phyloP scores from a whole-genome alignment of 2,113 vertebrate genomes.

The Tricholaema leucomelas region DNA sequence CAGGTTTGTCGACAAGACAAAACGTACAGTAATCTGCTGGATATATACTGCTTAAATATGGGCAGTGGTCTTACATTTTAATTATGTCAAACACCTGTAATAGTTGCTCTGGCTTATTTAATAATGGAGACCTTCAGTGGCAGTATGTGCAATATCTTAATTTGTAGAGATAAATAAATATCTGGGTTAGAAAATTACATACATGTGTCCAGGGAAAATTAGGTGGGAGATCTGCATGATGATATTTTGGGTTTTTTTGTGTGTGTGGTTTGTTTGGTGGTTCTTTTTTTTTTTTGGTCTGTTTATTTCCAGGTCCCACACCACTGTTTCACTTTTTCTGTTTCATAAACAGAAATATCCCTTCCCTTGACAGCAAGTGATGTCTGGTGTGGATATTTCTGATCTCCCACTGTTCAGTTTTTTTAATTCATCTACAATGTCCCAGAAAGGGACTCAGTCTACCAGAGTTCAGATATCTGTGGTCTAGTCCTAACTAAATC shows the following conservation, averaged over 20 bases:
- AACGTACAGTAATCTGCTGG: not conserved
- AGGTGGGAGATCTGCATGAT: not conserved
- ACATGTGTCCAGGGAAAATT: not conserved
- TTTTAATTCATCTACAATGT: not conserved
- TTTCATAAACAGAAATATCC: not conserved
- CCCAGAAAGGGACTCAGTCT: not conserved
- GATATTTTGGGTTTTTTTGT: no score
- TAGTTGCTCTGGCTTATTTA: not conserved
- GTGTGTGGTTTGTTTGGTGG: not conserved
- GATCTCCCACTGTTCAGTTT: not conserved
- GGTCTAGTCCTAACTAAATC: not conserved
- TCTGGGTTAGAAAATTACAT: not conserved
- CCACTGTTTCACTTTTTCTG: not conserved
- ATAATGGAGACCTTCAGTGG: not conserved
- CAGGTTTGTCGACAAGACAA: not conserved
- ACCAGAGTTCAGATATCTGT: not conserved
- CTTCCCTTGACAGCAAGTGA: not conserved
- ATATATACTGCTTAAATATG: not conserved
- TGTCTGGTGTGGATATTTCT: not conserved
- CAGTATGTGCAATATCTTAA: not conserved
- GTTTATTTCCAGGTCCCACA: not conserved
- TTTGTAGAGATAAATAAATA: not conserved
- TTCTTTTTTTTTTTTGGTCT: no score
- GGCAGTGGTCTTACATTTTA: not conserved
- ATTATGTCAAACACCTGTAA: not conserved